Conservation (phyloP, 2,888 invertebrate species). For the Blera fallax region DNA sequence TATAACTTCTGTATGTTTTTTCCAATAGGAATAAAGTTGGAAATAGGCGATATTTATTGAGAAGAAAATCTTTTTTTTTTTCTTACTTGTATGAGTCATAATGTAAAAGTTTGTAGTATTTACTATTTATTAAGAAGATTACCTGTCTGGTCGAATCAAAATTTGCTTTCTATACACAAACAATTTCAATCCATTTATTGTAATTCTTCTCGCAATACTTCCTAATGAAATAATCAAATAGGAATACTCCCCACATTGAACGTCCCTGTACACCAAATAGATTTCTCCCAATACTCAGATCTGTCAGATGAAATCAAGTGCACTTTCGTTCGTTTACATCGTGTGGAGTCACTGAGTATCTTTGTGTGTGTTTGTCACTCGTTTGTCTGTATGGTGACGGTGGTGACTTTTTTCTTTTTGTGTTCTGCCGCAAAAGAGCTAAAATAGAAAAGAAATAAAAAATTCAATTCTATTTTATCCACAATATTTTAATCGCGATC, state of each 20-base stretch:
- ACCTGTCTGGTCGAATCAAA: too few relatives aligned
- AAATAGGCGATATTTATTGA: too few relatives aligned
- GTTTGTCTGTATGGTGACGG: conserved; percentile 43
- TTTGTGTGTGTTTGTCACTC: conserved; percentile 48
- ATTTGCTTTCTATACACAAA: too few relatives aligned
- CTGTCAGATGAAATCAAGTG: conserved; percentile 61
- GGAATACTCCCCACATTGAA: conserved; percentile 27
- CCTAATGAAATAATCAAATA: too few relatives aligned
- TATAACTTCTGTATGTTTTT: too few relatives aligned
- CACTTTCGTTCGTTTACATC: conserved; percentile 64
- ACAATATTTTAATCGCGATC: conserved; percentile 19
- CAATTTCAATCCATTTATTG: too few relatives aligned
- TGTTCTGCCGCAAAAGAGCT: conserved; percentile 61
- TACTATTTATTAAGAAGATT: too few relatives aligned
- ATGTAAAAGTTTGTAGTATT: too few relatives aligned
- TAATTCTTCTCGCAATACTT: too few relatives aligned
- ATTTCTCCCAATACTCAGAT: conserved; percentile 19
- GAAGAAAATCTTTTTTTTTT: too few relatives aligned
- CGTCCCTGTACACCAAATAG: conserved; percentile 39
- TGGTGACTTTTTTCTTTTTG: conserved; percentile 57
- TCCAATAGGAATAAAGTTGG: too few relatives aligned
- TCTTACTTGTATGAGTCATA: too few relatives aligned
- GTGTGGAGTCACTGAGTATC: conserved; percentile 24
- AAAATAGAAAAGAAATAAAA: conserved; percentile 50
- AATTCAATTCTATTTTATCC: conserved; percentile 21